Evolutionary conservation across 2,113 vertebrate species (phyloP).

Genomic region (Orcinus orca): DNA sequence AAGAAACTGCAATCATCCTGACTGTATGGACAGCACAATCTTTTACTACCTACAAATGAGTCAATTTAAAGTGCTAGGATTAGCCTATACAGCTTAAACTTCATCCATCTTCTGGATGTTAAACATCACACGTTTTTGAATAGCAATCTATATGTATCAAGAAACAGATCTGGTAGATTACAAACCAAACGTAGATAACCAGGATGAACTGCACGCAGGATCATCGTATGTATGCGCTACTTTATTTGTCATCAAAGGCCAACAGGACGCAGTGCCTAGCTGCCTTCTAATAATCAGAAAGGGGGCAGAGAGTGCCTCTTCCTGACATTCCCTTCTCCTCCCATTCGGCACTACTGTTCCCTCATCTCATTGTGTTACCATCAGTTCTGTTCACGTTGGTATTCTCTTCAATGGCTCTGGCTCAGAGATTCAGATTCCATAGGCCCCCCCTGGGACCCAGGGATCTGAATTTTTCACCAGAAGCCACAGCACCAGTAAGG

Average conservation of each 20-base stretch:
- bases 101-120: background rate
- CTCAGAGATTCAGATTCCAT: background rate
- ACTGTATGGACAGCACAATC: background rate
- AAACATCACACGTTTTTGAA: background rate
- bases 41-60: background rate
- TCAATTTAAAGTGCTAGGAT: background rate
- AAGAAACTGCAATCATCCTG: background rate
- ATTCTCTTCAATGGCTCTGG: background rate
- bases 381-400: background rate
- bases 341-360: background rate
- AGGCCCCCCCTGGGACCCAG: background rate
- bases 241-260: background rate
- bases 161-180: background rate
- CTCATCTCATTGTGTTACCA: background rate
- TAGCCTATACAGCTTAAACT: background rate
- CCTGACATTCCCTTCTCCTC: background rate
- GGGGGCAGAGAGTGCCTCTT: background rate
- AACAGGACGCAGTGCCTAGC: background rate
- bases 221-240: background rate
- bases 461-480: background rate
- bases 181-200: background rate
- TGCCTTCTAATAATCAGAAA: background rate
- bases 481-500: background rate
- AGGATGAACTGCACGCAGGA: background rate
- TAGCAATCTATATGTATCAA: conserved; percentile 1